phyloP scores from a whole-genome alignment of 1,140 invertebrate genomes.

The Popillia japonica region DNA sequence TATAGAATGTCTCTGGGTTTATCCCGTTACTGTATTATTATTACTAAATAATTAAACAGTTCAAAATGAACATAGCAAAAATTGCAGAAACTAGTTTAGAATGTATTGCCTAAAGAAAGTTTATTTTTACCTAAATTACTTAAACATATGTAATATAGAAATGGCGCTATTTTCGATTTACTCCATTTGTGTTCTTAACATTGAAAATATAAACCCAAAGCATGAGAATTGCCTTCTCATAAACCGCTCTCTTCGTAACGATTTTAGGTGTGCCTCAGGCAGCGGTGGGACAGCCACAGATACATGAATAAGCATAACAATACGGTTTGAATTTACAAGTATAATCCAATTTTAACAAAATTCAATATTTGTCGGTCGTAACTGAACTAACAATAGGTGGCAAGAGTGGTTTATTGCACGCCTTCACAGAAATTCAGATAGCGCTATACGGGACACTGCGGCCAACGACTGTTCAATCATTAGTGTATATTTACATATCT shows the following conservation, averaged over 20 bases:
- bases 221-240: not conserved
- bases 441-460: not conserved
- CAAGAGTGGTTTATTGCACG: conserved; percentile 32
- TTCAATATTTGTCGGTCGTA: conserved; percentile 36
- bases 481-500: not conserved
- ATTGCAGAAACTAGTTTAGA: no score
- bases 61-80: no score
- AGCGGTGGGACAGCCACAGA: not conserved
- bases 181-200: no score
- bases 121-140: no score
- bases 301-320: conserved; percentile 35
- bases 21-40: no score
- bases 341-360: conserved; percentile 39
- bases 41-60: no score
- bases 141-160: no score
- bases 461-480: not conserved
- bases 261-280: not conserved
- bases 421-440: conserved; percentile 3
- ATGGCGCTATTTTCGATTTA: no score
- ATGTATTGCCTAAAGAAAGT: no score
- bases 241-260: not conserved
- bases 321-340: conserved; percentile 30
- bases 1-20: no score
- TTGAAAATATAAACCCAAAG: not conserved
- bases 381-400: conserved; percentile 32